Conservation (phyloP, 1,140 invertebrate genomes). For the Atta texana region DNA sequence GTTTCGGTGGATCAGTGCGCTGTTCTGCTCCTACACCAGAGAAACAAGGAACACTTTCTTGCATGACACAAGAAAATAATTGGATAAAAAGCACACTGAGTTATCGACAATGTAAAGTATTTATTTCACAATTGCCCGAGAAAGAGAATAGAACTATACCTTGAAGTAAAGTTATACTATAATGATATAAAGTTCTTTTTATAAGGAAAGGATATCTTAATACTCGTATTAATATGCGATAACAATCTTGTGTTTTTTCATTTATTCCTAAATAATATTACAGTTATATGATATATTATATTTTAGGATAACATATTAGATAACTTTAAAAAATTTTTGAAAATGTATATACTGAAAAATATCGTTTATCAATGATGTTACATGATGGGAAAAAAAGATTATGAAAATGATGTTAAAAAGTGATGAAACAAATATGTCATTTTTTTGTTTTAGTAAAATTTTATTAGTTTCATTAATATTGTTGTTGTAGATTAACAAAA, state of each 20-base stretch:
- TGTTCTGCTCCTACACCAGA: neutral
- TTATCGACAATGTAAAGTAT: slow-evolving; percentile 23
- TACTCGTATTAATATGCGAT: neutral
- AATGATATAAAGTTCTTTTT: neutral
- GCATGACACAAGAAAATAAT: slow-evolving; percentile 29
- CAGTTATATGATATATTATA: neutral
- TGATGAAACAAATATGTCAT: no score
- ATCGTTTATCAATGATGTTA: no score
- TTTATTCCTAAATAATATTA: neutral
- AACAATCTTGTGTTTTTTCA: neutral
- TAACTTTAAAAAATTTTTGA: neutral
- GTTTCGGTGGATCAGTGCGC: slow-evolving; percentile 26
- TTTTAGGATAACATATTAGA: neutral
- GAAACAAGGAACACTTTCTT: slow-evolving; percentile 20
- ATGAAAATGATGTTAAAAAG: no score
- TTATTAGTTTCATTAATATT: no score
- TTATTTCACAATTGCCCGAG: neutral
- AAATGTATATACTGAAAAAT: neutral
- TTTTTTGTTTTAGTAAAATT: no score
- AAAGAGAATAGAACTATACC: neutral
- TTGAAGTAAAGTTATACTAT: neutral
- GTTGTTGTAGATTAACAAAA: no score
- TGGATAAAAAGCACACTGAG: slow-evolving; percentile 24
- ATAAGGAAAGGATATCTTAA: neutral
- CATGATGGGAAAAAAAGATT: no score